phyloP scores from a whole-genome alignment of 2,797 vertebrate genomes.

The Anguilla megastoma region DNA sequence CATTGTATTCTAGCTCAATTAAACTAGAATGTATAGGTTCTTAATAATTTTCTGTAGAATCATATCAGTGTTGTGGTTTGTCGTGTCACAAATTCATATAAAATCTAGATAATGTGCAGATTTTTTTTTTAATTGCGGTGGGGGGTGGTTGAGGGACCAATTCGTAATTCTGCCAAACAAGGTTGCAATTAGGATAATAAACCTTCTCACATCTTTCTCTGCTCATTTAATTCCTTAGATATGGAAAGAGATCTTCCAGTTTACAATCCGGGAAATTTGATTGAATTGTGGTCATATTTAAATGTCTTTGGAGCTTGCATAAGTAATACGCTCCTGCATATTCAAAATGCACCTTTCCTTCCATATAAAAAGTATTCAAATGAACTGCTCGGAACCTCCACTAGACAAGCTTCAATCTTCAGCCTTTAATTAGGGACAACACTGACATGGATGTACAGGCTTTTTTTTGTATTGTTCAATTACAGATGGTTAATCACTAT shows the following conservation, averaged over 20 bases:
- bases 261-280: not conserved
- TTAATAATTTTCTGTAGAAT: not conserved
- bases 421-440: not conserved
- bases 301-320: conserved; percentile 1
- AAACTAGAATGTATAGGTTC: not conserved
- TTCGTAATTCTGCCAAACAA: not conserved
- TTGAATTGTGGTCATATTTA: not conserved
- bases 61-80: not conserved
- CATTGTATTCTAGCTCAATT: not conserved
- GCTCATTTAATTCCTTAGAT: not conserved
- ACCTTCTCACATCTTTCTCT: not conserved
- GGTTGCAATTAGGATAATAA: not conserved
- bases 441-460: not conserved
- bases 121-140: not conserved
- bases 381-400: not conserved
- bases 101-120: not conserved
- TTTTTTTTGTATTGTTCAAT: not conserved
- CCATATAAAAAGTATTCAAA: not conserved
- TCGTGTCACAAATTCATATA: not conserved
- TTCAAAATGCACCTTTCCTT: not conserved
- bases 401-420: not conserved
- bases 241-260: not conserved
- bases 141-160: not conserved
- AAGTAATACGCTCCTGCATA: conserved; percentile 5
- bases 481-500: not conserved